Base-by-base conservation (phyloP, 2,888 invertebrate genomes). In the Drymonia ruficornis region DNA sequence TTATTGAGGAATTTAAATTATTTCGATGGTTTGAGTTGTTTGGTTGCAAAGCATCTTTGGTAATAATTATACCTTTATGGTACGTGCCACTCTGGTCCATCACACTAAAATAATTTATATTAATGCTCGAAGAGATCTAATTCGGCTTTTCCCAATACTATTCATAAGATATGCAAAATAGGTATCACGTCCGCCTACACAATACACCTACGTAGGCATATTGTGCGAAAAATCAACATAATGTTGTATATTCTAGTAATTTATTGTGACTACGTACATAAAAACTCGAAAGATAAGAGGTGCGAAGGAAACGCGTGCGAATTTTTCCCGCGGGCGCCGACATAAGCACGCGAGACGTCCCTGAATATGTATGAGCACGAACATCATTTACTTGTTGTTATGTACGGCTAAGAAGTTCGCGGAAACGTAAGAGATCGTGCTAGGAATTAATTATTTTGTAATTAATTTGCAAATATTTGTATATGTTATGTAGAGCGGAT, bases 361-460 rank as follows among this genome's bases (percentile, higher is more conserved):
- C 61, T 86, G 80, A 86, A 86, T 84, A 86, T 86, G 78, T 80
- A 86, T 81, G 75, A 73, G 62, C 83, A 81, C 80, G 81, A 67
- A 65, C 75, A 67, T 72, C 74, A 74, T 76, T 80, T 80, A 73
- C 76, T 70, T 72, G 72, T 74, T 73, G 66, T 67, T 69, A 61
- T 56, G 72, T 64, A 62, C 55, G 68, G 66, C 63, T 60, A 60
- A 31, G 50, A 60, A 59, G 59, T 50, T 45, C 18, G 65, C 58
- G 63, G 54, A 48, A 38, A 15, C 7, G 11, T 15, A 16, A 40
- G 15, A 36, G 53, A 40, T 19, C n/a, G 31, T 38, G 38, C 38
- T 38, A 6, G n/a, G 38, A 38, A 38, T 38, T 38, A 38, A 38
- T 38, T 38, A 38, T 15, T 38, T 15, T 3, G 11, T 13, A 53